Evolutionary conservation across 2,113 vertebrate species (phyloP).

Genomic region (Ammodytes dubius): DNA sequence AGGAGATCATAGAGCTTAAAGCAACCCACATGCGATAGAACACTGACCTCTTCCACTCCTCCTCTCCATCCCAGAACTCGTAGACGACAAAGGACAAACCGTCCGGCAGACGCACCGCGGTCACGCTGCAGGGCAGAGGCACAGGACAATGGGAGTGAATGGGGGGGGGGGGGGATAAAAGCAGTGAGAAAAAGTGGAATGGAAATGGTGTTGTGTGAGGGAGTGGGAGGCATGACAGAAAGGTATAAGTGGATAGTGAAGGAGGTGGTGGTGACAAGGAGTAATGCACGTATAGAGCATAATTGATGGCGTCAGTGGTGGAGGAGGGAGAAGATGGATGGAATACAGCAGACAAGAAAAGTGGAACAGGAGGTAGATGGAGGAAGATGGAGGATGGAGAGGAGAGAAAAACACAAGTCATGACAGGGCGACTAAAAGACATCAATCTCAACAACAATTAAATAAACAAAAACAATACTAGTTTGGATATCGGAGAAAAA

Average conservation of each 20-base stretch:
- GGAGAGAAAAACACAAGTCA: background rate
- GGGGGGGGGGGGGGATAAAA: background rate
- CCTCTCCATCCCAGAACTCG: slow-evolving; percentile 96
- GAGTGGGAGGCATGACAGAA: background rate
- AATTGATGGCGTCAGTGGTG: background rate
- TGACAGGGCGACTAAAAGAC: background rate
- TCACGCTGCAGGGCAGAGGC: slow-evolving; percentile 83
- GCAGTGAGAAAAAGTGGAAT: background rate
- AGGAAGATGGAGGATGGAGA: background rate
- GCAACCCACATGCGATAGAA: background rate
- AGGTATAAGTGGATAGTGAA: background rate
- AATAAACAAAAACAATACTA: background rate
- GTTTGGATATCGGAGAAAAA: background rate
- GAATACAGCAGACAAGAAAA: background rate
- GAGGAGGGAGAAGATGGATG: background rate
- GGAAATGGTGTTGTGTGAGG: background rate
- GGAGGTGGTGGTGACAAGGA: background rate
- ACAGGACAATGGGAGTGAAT: slow-evolving; percentile 22
- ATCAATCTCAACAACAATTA: background rate
- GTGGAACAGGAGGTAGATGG: background rate
- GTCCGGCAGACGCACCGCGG: slow-evolving; percentile 89
- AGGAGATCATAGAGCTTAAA: too few relatives aligned
- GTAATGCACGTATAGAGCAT: background rate
- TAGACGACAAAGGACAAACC: slow-evolving; percentile 93
- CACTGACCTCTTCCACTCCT: slow-evolving; percentile 93